Evolutionary conservation across 1,140 invertebrate genomes (phyloP).

Genomic region (Batillaria attramentaria): DNA sequence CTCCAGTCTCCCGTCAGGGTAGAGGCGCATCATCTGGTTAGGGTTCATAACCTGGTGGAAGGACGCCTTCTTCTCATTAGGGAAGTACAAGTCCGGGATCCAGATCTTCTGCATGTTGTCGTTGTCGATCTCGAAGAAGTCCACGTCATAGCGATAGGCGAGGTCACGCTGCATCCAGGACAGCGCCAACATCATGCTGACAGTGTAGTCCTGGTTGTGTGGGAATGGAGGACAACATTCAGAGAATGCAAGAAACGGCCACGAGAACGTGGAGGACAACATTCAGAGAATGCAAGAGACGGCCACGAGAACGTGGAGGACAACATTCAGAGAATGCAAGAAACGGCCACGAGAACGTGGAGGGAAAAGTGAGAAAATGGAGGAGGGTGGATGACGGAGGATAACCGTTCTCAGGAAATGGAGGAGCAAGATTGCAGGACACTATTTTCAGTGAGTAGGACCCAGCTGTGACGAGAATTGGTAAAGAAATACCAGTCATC

Average conservation of each 20-base stretch:
- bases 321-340: too few relatives aligned
- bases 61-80: slow-evolving; percentile 72
- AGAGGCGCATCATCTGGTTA: slow-evolving; percentile 72
- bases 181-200: slow-evolving; percentile 58
- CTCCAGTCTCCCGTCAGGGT: slow-evolving; percentile 73
- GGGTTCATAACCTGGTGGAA: slow-evolving; percentile 72
- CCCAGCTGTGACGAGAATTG: too few relatives aligned
- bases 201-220: slow-evolving; percentile 58
- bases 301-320: too few relatives aligned
- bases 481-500: too few relatives aligned
- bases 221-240: too few relatives aligned
- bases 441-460: too few relatives aligned
- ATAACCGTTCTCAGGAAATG: too few relatives aligned
- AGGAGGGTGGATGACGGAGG: too few relatives aligned
- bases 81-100: slow-evolving; percentile 73
- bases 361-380: not conserved
- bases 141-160: slow-evolving; percentile 41
- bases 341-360: too few relatives aligned
- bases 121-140: slow-evolving; percentile 60
- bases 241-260: not conserved
- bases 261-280: not conserved
- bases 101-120: slow-evolving; percentile 68
- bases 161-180: slow-evolving; percentile 54
- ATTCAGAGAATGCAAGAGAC: not conserved
- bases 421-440: too few relatives aligned